Evolutionary conservation across 2,888 invertebrate species (phyloP).

Genomic region (Tinea pellionella): DNA sequence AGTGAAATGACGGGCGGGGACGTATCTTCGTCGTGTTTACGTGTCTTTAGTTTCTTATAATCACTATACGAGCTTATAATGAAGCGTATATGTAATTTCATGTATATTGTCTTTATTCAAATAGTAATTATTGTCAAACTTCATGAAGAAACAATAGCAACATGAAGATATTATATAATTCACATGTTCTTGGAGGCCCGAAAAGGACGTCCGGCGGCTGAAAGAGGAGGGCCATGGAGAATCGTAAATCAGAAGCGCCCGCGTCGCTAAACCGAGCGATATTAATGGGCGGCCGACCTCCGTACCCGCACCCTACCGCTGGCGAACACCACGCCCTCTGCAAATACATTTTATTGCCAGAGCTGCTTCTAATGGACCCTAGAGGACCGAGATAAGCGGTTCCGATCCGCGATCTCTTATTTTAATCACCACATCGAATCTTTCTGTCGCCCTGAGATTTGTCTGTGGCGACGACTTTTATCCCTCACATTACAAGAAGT

Average conservation of each 20-base stretch:
- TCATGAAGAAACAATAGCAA: too few species aligned
- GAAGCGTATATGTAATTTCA: too few species aligned
- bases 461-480: not conserved
- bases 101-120: too few species aligned
- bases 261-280: constrained; percentile 15
- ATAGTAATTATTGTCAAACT: too few species aligned
- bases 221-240: constrained; percentile 5
- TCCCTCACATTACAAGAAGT: not conserved
- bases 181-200: not conserved
- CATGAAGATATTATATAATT: not conserved
- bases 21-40: too few species aligned
- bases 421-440: constrained; percentile 11
- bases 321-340: constrained; percentile 14
- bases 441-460: not conserved
- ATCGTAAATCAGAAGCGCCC: constrained; percentile 17
- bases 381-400: constrained; percentile 13
- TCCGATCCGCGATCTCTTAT: constrained; percentile 4
- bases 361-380: constrained; percentile 15
- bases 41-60: too few species aligned
- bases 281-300: constrained; percentile 18
- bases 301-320: constrained; percentile 1
- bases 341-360: constrained; percentile 18
- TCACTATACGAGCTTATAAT: too few species aligned
- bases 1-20: constrained; percentile 34
- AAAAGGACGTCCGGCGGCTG: constrained; percentile 12